Evolutionary conservation across 2,113 vertebrate species (phyloP).

Genomic region (Aleadryas rufinucha): DNA sequence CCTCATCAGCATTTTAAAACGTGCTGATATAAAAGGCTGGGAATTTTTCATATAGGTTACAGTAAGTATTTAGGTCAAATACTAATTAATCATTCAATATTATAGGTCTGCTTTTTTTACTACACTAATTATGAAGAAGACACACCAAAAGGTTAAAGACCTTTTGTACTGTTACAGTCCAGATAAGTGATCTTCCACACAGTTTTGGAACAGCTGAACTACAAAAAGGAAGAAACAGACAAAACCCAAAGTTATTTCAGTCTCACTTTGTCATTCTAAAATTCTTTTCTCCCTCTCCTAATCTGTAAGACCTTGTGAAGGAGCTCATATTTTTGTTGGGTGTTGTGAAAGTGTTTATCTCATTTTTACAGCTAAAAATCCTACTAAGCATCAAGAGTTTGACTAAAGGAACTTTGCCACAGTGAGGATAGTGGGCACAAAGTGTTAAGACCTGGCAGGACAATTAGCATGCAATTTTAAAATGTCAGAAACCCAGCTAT

Average conservation of each 20-base stretch:
- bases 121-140: background rate
- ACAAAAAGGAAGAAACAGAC: background rate
- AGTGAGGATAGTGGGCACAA: background rate
- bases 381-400: background rate
- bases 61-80: background rate
- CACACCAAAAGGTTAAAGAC: background rate
- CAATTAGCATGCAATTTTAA: background rate
- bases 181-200: background rate
- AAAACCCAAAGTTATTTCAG: background rate
- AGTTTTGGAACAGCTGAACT: background rate
- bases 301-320: background rate
- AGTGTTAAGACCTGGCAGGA: background rate
- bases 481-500: background rate
- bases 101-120: background rate
- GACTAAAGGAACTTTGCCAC: background rate
- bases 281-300: background rate
- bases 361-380: background rate
- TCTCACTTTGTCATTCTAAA: background rate
- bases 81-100: background rate
- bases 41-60: background rate
- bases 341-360: background rate
- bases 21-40: background rate
- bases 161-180: background rate
- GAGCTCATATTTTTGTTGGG: background rate
- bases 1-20: background rate